phyloP scores from a whole-genome alignment of 2,888 invertebrate genomes.

The Sycophila texana region DNA sequence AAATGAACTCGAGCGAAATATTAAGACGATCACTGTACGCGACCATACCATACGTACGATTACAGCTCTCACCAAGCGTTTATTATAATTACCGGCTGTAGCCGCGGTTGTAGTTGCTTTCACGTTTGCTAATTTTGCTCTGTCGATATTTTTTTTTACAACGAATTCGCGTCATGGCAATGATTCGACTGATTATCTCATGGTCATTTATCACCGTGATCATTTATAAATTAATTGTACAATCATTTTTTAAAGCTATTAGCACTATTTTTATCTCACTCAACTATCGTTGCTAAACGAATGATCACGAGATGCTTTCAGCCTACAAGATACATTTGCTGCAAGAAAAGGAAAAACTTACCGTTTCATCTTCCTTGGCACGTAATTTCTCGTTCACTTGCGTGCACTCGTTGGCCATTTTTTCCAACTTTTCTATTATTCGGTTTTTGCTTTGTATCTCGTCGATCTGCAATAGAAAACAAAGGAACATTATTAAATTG shows the following conservation, averaged over 20 bases:
- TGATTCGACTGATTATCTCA: neutral
- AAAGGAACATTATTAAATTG: neutral
- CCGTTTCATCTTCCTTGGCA: constrained; percentile 63
- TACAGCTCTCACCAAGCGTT: neutral
- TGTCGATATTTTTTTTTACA: neutral
- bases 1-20: neutral
- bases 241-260: too few relatives aligned
- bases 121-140: neutral
- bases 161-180: neutral
- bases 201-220: too few relatives aligned
- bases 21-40: neutral
- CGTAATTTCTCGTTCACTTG: constrained; percentile 62
- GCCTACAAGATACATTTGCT: neutral
- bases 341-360: constrained; percentile 52
- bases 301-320: neutral
- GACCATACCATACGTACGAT: neutral
- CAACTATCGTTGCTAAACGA: too few relatives aligned
- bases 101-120: neutral
- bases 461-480: constrained; percentile 64
- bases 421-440: constrained; percentile 68
- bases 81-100: neutral
- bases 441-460: constrained; percentile 67
- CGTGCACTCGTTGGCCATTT: constrained; percentile 58
- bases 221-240: too few relatives aligned
- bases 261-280: too few relatives aligned